phyloP scores from a whole-genome alignment of 2,113 vertebrate genomes.

The Proterorhinus semilunaris region DNA sequence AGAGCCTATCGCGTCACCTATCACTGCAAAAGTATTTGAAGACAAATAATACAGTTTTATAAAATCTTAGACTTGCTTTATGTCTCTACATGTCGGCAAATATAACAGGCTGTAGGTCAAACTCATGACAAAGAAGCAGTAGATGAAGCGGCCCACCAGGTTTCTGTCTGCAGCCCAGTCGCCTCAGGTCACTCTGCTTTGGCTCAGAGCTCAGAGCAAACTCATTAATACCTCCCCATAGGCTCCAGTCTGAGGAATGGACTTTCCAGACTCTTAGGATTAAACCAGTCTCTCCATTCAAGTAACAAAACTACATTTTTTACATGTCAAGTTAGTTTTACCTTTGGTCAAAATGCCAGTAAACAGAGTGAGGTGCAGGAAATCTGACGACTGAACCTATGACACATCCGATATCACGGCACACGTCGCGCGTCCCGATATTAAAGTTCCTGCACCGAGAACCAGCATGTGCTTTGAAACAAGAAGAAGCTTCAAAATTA shows the following conservation, averaged over 20 bases:
- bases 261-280: neutral
- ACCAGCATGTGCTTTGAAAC: neutral
- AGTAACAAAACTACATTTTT: neutral
- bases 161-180: neutral
- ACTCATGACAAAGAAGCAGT: neutral
- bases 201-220: neutral
- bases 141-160: neutral
- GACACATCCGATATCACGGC: neutral
- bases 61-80: too few species aligned
- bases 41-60: too few species aligned
- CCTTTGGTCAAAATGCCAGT: too few species aligned
- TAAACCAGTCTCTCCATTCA: neutral
- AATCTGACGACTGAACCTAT: neutral
- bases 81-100: too few species aligned
- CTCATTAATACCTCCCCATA: conserved; percentile 1
- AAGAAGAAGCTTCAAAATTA: neutral
- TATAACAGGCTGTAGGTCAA: too few species aligned
- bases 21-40: too few species aligned
- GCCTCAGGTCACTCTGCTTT: neutral
- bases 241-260: neutral
- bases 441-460: neutral
- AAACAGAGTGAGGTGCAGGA: neutral
- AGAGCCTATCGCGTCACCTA: too few species aligned
- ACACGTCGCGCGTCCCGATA: neutral
- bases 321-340: neutral